Percentiles rank a stretch among this genome's conserved stretches.
phyloP scores from a whole-genome alignment of 2,113 vertebrate species.

The Carassius auratus region DNA sequence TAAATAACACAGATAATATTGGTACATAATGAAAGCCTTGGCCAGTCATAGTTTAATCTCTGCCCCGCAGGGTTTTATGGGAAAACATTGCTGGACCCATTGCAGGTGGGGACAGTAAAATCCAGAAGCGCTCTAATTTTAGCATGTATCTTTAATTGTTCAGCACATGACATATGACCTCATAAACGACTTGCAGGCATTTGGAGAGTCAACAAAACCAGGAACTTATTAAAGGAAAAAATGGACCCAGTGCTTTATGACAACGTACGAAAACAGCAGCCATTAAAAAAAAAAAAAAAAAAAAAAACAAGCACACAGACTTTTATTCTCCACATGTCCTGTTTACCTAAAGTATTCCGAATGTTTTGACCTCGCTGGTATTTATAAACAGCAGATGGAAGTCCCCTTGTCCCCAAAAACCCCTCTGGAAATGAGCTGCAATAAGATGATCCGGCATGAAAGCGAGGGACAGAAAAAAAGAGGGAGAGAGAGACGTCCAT shows the following conservation, averaged over 20 bases:
- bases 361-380: constrained; percentile 58
- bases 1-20: constrained; percentile 23
- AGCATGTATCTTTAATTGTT: constrained; percentile 56
- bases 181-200: constrained; percentile 43
- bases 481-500: constrained; percentile 36
- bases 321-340: constrained; percentile 56
- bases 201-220: constrained; percentile 27
- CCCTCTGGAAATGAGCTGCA: constrained; percentile 32
- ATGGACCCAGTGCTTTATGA: constrained; percentile 24
- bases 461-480: background rate
- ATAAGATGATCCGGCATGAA: constrained; percentile 22
- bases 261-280: constrained; percentile 47
- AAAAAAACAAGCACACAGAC: constrained; percentile 23
- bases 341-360: constrained; percentile 57
- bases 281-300: background rate
- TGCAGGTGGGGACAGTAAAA: constrained; percentile 52
- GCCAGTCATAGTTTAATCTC: constrained; percentile 4
- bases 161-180: constrained; percentile 56
- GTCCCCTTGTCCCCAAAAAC: constrained; percentile 57
- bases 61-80: constrained; percentile 32
- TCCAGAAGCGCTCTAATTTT: constrained; percentile 50
- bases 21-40: constrained; percentile 35
- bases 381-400: constrained; percentile 62
- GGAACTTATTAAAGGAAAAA: constrained; percentile 32
- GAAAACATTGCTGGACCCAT: constrained; percentile 25